Conservation (phyloP, 2,113 vertebrate species). For the Parotia lawesii region DNA sequence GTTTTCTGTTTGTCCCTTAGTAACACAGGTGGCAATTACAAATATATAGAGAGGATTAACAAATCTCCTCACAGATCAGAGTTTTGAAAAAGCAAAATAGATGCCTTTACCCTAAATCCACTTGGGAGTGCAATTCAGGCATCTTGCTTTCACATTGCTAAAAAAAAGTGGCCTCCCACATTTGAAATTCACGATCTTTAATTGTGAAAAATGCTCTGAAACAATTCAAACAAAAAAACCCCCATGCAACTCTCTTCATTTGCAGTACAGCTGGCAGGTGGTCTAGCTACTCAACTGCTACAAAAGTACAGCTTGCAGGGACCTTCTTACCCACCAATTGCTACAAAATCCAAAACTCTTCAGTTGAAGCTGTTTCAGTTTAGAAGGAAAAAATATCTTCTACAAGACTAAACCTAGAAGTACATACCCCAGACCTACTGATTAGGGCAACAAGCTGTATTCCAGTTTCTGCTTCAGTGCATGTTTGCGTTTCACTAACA, state of each 20-base stretch:
- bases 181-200: neutral
- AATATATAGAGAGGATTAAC: neutral
- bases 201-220: neutral
- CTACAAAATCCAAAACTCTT: neutral
- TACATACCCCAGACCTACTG: neutral
- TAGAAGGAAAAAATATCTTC: neutral
- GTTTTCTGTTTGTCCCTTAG: neutral
- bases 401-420: neutral
- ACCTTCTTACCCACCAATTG: neutral
- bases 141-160: neutral
- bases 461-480: neutral
- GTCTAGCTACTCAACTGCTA: neutral
- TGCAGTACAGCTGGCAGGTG: neutral
- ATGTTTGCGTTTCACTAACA: neutral
- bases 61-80: neutral
- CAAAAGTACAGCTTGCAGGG: neutral
- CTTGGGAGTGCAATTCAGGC: neutral
- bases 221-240: neutral
- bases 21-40: neutral
- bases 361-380: neutral
- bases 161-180: neutral
- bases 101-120: neutral
- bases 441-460: neutral
- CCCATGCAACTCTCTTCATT: neutral
- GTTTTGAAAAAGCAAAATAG: neutral